Base-by-base conservation (phyloP, 92 coral and sea anemone species). In the Anthopleura xanthogrammica region DNA sequence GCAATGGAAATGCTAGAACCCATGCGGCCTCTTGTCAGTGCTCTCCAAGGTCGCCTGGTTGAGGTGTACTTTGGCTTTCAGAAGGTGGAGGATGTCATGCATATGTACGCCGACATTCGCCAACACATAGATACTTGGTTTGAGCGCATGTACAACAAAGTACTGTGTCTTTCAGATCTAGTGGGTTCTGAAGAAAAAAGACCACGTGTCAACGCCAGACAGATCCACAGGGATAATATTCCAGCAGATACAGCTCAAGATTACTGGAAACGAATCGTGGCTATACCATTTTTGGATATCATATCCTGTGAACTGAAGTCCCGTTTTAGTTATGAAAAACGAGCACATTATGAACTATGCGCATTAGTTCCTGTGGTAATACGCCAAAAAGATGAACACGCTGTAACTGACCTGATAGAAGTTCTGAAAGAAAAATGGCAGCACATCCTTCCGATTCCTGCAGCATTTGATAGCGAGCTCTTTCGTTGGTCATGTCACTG, bases 31-130 rank as follows among this genome's bases (percentile, higher is more conserved):
- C 77, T 90, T 55, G 93, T 90, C 83, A 77, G 83, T 58, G 77
- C 92, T 84, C 87, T 86, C 78, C 92, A 89, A 86, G 92, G 92
- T 83, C 87, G 82, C 64, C 90, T 89, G 78, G 77, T 89, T 52
- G 93, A 86, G 77, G 90, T 86, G 72, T 90, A 87, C 82, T 86
- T 90, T 83, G 90, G 88, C 70, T 90, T 76, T 85, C 70, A 89
- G 88, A 89, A 89, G 86, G 77, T 85, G 76, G 89, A 89, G 77
- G 88, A 84, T 81, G 87, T 85, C 87, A 89, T 76, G 83, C 83
- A 83, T 52, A 82, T 58, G 84, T 87, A 83, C 60, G 52, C 79
- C 80, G 89, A 79, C 77, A 86, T 86, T 80, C 90, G 90, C 76
- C 77, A 75, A 72, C 84, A 87, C 48, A 87, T 87, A 74, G 90